A percentile compares a stretch with the other conserved stretches of the same genome.
phyloP scores from a whole-genome alignment of 2,797 vertebrate species.

The Ptychadena robeensis region DNA sequence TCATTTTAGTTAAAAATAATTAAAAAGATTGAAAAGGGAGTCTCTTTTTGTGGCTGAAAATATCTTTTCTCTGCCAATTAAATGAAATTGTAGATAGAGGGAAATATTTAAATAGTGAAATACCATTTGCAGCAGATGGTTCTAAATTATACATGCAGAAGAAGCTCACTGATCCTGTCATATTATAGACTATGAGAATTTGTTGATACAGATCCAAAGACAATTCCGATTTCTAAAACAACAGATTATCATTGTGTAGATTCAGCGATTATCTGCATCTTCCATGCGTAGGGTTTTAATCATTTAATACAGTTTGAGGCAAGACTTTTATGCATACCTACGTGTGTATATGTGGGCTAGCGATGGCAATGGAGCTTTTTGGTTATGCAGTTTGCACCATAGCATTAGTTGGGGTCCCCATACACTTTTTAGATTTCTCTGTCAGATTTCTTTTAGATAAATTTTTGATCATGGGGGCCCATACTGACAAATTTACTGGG shows the following conservation, averaged over 20 bases:
- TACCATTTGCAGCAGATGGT: slow-evolving; percentile 72
- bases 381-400: no score
- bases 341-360: neutral
- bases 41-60: slow-evolving; percentile 46
- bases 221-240: neutral
- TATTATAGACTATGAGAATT: slow-evolving; percentile 67
- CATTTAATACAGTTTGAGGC: neutral
- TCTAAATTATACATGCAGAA: slow-evolving; percentile 76
- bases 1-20: neutral
- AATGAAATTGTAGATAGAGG: slow-evolving; percentile 69
- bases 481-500: no score
- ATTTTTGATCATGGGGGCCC: no score
- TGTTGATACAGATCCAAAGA: slow-evolving; percentile 4
- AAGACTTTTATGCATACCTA: neutral
- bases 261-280: neutral
- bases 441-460: no score
- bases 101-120: slow-evolving; percentile 76
- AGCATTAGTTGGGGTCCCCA: no score
- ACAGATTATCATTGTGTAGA: neutral
- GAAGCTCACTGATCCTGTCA: slow-evolving; percentile 72
- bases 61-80: slow-evolving; percentile 65
- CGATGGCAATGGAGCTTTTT: neutral
- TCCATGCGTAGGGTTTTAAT: neutral
- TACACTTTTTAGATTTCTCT: no score
- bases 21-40: neutral